phyloP scores from a whole-genome alignment of 2,113 vertebrate genomes.

The Pollimyrus isidori region DNA sequence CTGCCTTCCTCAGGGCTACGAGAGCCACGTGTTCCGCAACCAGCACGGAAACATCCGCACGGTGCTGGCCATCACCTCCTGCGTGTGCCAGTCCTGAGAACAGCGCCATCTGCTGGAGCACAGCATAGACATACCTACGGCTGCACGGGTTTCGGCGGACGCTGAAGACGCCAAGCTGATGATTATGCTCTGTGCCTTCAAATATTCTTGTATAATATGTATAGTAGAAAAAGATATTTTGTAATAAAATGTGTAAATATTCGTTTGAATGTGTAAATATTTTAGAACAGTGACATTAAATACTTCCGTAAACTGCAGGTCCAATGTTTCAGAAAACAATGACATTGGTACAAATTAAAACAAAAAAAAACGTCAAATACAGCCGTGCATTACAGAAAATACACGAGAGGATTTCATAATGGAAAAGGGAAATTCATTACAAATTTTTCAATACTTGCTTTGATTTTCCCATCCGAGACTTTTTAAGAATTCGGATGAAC shows the following conservation, averaged over 20 bases:
- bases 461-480: neutral
- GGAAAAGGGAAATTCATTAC: neutral
- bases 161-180: neutral
- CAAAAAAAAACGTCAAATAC: neutral
- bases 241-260: slow-evolving; percentile 57
- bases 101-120: slow-evolving; percentile 7
- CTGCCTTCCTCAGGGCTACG: slow-evolving; percentile 12
- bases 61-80: slow-evolving; percentile 15
- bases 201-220: slow-evolving; percentile 59
- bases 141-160: neutral
- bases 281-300: neutral
- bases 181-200: slow-evolving; percentile 10
- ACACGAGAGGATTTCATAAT: neutral
- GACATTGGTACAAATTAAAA: neutral
- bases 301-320: neutral
- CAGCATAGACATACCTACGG: neutral
- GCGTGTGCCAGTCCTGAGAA: neutral
- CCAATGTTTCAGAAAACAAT: neutral
- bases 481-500: neutral
- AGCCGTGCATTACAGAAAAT: neutral
- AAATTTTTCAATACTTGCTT: neutral
- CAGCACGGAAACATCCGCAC: neutral
- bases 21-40: slow-evolving; percentile 10
- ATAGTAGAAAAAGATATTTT: slow-evolving; percentile 61
- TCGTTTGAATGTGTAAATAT: neutral